phyloP scores from a whole-genome alignment of 2,797 vertebrate genomes.

The Okamejei kenojei region DNA sequence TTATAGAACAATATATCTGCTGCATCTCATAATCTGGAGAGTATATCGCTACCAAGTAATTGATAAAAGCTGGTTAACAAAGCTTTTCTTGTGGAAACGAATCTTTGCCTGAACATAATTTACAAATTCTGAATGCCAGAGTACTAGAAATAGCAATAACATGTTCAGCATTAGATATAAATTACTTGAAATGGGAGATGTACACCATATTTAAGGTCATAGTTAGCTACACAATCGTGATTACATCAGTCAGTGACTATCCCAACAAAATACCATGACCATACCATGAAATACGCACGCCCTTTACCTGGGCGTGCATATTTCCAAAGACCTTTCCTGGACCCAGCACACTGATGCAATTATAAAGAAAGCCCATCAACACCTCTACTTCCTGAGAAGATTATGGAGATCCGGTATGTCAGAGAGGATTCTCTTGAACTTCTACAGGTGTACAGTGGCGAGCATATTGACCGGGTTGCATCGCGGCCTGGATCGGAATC shows the following conservation, averaged over 20 bases:
- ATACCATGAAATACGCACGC: too few species aligned
- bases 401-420: too few species aligned
- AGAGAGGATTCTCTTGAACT: too few species aligned
- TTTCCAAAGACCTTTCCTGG: background rate
- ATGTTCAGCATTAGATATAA: background rate
- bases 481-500: too few species aligned
- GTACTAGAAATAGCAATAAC: background rate
- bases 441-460: too few species aligned
- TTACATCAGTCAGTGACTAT: background rate
- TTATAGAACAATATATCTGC: background rate
- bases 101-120: background rate
- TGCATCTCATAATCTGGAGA: background rate
- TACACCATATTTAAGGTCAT: background rate
- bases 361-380: too few species aligned
- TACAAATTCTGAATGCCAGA: background rate
- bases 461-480: too few species aligned
- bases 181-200: background rate
- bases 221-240: background rate
- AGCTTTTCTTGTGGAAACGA: background rate
- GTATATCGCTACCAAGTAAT: background rate
- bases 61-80: background rate
- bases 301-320: background rate
- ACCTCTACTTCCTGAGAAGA: too few species aligned
- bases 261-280: background rate
- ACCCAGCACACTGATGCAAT: too few species aligned